Evolutionary conservation across 2,113 vertebrate genomes (phyloP), one percentile per base, ranked within the genome.

Genomic region (Pseudopipra pipra): DNA sequence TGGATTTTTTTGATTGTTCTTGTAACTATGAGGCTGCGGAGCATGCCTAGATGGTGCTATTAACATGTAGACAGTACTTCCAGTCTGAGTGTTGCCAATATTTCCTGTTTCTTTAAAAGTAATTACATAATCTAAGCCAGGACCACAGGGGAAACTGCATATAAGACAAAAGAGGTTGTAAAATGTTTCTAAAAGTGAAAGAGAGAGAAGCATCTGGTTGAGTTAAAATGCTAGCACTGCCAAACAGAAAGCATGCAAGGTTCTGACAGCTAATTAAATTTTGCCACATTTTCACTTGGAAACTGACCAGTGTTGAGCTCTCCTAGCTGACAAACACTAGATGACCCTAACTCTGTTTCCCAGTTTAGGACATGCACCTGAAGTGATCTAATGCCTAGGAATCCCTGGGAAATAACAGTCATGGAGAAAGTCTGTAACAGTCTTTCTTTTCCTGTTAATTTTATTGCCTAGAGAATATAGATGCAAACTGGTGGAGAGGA

Each of bases 341-440:
- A 62, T 70, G 2, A 33, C 17, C 13, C 56, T 5, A 1, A 28
- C 75, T 77, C 49, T 68, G 44, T 65, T 75, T 79, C 44, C 41
- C 41, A 35, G 12, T 13, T 65, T 52, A 56, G 41, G 30, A 61
- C 8, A 37, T 10, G 9, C 12, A 24, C 23, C 41, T 41, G 31
- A 78, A 49, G 11, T 76, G n/a, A 47, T 47, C 19, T 37, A 22
- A 51, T 61, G 5, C 8, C 46, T 71, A 56, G 31, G 39, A 84
- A 61, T 75, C 46, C 20, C 39, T 0, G 0, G 1, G 0, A 9
- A 68, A 70, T 19, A 74, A 37, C 8, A 46, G 11, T 23, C 37
- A 46, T 2, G 3, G 31, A 52, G 41, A 66, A 58, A 67, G 65
- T 81, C 37, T 49, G 66, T 71, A 81, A 1, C 19, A 39, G 21